Evolutionary conservation across 1,140 invertebrate species (phyloP), one percentile per base, ranked within the genome.

Genomic region (Drosophila athabasca): DNA sequence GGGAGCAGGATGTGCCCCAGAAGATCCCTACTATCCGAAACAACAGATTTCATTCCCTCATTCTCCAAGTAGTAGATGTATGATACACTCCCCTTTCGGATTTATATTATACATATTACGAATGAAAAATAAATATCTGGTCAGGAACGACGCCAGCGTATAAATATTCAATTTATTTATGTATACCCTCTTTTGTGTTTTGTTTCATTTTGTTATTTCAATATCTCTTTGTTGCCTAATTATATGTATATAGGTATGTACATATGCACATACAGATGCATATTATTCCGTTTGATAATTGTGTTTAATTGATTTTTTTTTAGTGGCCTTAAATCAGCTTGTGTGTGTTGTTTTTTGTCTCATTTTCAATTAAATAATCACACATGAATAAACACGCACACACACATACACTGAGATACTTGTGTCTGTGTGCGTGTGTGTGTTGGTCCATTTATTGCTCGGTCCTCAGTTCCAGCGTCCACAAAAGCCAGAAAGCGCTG

Each of bases 401-500:
- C 31, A 11, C 29, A 31, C 31, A 35, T n/a, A 46, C 17, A 29
- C 49, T 44, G 35, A 26, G 53, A 19, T 49, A 58, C 55, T 44
- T 44, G 61, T 41, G 49, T 61, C 48, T 70, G 53, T 35, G 61
- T 41, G 49, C 45, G 39, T 70, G 53, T 72, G 57, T 57, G 49
- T 48, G 22, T 24, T 24, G 67, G 66, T 35, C 48, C 50, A 58
- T 68, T 69, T 68, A 31, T 68, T 68, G 41, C 58, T 57, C 58
- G 57, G 64, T 35, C 67, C 3, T 1, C 3, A 11, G 11, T 39
- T 39, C 0, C 11, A 5, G 11, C 9, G 13, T 3, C 15, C 26
- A 17, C 24, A 39, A 49, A 66, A 59, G 60, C 31, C 71, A 76
- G 69, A 76, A 84, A 84, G 78, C 74, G 73, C 59, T 62, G 72